Evolutionary conservation across 2,797 vertebrate genomes (phyloP), one percentile per base, ranked within the genome.

Genomic region (Nyctibius grandis): DNA sequence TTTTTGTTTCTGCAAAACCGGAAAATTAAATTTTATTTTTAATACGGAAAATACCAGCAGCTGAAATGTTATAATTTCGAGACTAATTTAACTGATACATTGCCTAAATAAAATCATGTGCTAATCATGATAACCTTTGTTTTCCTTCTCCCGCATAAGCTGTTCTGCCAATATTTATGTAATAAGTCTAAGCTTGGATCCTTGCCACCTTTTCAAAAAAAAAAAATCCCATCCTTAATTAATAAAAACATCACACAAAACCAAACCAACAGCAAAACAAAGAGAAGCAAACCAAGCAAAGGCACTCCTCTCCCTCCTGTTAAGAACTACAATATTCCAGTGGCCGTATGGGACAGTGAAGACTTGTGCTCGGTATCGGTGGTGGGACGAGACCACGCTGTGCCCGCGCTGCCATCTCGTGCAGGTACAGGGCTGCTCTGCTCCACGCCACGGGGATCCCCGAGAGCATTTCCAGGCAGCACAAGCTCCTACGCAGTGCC

Each of bases 11-110:
- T 91, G 47, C 74, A 91, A 88, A 96, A 90, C 51, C 79, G 76
- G 93, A 88, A 93, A 96, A 93, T 88, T 84, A n/a, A 51, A 91
- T 86, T 86, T 90, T 18, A 69, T 79, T 95, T 96, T 85, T 82
- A 94, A 91, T 88, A 90, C 36, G 78, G 60, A 92, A 94, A 93
- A 73, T 59, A 73, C 83, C 65, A 73, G 70, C 73, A 91, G 67
- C 79, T 82, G 92, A 95, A 91, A 74, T 0, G 0, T 56, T 86
- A 11, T 45, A 48, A 95, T 93, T 90, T 90, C 2, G 20, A 70
- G 77, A 45, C 70, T 73, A 81, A 89, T 84, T 94, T 90, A 91
- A 93, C 76, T 51, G 76, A 91, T 84, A 63, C 44, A 12, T 42
- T 86, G 38, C 73, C 54, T 69, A 84, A 88, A 47, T 31, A 51